phyloP scores from a whole-genome alignment of 1,140 invertebrate species.

The Aphaenogaster floridana region DNA sequence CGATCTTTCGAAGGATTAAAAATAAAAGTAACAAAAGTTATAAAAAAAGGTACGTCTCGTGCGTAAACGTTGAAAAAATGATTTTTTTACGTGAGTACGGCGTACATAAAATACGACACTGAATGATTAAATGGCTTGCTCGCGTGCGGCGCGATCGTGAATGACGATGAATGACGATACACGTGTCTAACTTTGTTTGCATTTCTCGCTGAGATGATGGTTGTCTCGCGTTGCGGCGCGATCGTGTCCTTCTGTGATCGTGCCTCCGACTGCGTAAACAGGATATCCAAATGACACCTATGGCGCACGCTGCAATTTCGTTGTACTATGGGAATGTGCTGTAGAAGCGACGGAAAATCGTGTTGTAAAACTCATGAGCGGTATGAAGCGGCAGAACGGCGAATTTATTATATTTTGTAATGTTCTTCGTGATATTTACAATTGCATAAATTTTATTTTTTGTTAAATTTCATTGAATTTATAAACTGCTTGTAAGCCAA shows the following conservation, averaged over 20 bases:
- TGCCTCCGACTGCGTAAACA: constrained; percentile 62
- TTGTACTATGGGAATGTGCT: constrained; percentile 21
- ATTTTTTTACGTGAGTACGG: constrained; percentile 7
- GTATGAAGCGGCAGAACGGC: background rate
- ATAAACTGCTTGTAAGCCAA: background rate
- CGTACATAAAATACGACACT: background rate
- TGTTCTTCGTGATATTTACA: background rate
- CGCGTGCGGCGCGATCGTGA: background rate
- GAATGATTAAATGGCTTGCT: constrained; percentile 33
- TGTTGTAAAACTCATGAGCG: background rate
- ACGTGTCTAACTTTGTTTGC: constrained; percentile 3
- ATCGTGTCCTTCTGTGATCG: constrained; percentile 58
- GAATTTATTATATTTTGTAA: background rate
- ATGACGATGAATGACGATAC: background rate
- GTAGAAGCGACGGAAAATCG: constrained; percentile 2
- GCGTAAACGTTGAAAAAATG: background rate
- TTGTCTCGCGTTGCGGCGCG: constrained; percentile 33
- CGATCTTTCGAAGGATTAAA: background rate
- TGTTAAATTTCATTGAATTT: background rate
- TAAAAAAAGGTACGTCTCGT: background rate
- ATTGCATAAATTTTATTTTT: background rate
- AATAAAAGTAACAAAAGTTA: background rate
- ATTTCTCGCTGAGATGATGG: constrained; percentile 23
- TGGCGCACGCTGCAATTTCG: constrained; percentile 57
- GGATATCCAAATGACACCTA: constrained; percentile 66